Base-by-base conservation (phyloP, 2,113 vertebrate genomes). In the Seriola quinqueradiata region DNA sequence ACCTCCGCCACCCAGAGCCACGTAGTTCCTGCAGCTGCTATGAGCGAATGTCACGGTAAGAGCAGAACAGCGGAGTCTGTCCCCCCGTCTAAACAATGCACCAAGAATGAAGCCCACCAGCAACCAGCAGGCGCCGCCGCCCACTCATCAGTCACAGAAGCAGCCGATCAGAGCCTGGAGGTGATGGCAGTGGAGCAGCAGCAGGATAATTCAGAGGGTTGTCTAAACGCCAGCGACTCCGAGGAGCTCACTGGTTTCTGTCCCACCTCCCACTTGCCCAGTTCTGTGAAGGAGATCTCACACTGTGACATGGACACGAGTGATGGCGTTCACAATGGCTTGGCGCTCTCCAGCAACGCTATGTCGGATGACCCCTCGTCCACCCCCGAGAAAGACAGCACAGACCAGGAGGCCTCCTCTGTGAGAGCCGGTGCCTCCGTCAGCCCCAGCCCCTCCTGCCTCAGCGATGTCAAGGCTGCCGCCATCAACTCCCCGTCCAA, bases 401-500 rank as follows among this genome's bases (percentile, higher is more conserved):
- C 65, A 13, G 83, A 85, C 13, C 83, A 36, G 48, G 93, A 93
- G 59, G 72, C 78, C 44, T 84, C 93, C 70, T 93, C 94, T 10
- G 95, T 92, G 60, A 93, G 95, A 91, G 94, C 94, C 71, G 75
- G 92, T 21, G 92, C 95, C 77, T 94, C 95, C 19, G 85, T 95
- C 57, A 95, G 93, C 67, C 93, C 95, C 36, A 90, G 91, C 86
- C 88, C 96, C 42, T 93, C 93, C 83, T 95, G 93, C 84, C 94
- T 95, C 32, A 94, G 86, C 8, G 95, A 96, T 1, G 90, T 93
- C 79, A 96, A 95, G 82, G 77, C 93, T 19, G 93, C 95, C 12
- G 95, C 96, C 25, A 92, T 97, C 74, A 95, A 95, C 79, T 96
- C 96, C 3, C 96, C 97, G 8, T 96, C 95, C 81, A 97, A 97